Evolutionary conservation across 2,797 vertebrate species (phyloP), one percentile per base, ranked within the genome.

Genomic region (Malacoraja senta): DNA sequence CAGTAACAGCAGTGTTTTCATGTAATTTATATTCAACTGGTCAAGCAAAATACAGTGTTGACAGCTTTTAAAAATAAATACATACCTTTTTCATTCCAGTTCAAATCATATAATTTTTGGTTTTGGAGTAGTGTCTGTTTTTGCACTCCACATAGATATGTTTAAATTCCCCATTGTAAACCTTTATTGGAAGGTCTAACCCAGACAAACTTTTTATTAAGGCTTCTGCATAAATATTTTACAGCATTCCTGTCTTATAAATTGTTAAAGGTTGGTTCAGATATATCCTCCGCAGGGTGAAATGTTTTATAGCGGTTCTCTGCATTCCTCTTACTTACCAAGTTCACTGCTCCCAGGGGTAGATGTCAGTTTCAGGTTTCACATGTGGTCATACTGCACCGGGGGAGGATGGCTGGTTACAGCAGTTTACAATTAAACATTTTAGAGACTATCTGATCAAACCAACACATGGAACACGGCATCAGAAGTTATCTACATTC

Each of bases 231-330:
- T 92, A 92, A 92, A 92, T 92, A 92, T 76, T 92, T 92, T 92
- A 76, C 76, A 74, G 90, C 72, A 92, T 92, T 92, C 71, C 90
- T 38, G 29, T 92, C 90, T 92, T 92, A 53, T 92, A 92, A 92
- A 74, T 58, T 74, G 71, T 74, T 74, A 92, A 53, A 76, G 90
- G 38, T 92, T 92, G 72, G 71, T 72, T 92, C 38, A 44, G 71
- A 92, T 92, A 74, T 92, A 92, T 92, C 24, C 71, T 76, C 90
- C 8, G 29, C 8, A 92, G 90, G 71, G 38, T 74, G 90, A 92
- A 92, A 92, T 92, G 90, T 92, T 92, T 92, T 92, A 92, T 92
- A 92, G 90, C 71, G n/a, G 90, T 92, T 76, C 90, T 76, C 90
- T 92, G 71, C 90, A 92, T 92, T 92, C 90, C 90, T 92, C 72